Evolutionary conservation across 1,140 invertebrate species (phyloP).

Genomic region (Anastrepha obliqua): DNA sequence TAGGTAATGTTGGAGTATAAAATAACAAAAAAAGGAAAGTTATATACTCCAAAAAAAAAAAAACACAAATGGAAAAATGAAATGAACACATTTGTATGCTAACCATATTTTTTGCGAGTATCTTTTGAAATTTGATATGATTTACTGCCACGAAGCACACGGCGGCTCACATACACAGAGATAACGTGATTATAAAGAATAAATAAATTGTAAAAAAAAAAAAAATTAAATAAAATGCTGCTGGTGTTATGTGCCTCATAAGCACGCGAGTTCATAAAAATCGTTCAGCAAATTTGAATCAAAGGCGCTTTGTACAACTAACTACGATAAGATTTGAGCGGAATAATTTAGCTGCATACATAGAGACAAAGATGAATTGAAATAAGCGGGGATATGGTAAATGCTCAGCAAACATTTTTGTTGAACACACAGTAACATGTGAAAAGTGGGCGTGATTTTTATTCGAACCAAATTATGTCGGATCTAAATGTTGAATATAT

Average conservation of each 20-base stretch:
- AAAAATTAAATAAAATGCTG: neutral
- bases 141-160: constrained; percentile 24
- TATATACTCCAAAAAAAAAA: neutral
- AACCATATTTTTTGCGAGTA: neutral
- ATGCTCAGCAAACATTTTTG: too few relatives aligned
- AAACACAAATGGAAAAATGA: neutral
- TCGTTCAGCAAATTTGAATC: neutral
- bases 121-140: constrained; percentile 29
- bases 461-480: too few relatives aligned
- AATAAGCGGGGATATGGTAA: too few relatives aligned
- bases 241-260: neutral
- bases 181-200: neutral
- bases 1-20: neutral
- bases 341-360: neutral
- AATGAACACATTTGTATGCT: neutral
- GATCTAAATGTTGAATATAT: too few relatives aligned
- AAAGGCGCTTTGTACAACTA: neutral
- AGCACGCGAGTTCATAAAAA: neutral
- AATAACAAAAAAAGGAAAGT: neutral
- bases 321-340: constrained; percentile 14
- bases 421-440: too few relatives aligned
- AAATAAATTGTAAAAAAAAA: too few relatives aligned
- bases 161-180: neutral
- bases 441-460: too few relatives aligned
- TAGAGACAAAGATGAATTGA: too few relatives aligned